Percentiles rank a stretch among this genome's conserved stretches.
phyloP scores from a whole-genome alignment of 2,113 vertebrate genomes.

The Lepus europaeus region DNA sequence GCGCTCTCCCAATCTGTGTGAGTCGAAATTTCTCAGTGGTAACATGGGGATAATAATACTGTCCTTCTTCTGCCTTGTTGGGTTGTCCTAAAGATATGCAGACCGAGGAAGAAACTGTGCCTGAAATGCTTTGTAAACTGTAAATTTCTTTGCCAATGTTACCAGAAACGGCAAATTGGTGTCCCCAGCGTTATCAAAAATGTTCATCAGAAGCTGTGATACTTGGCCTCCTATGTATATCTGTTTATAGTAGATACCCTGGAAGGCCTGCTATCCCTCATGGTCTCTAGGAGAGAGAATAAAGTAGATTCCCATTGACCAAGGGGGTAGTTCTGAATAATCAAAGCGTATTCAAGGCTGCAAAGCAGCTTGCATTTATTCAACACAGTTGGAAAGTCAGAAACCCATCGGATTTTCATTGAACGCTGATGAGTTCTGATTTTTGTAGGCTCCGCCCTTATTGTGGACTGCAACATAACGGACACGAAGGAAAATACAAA shows the following conservation, averaged over 20 bases:
- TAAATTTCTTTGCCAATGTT: background rate
- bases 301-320: background rate
- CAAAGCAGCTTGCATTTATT: background rate
- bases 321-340: background rate
- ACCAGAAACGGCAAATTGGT: background rate
- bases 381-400: background rate
- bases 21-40: background rate
- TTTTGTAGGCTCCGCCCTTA: slow-evolving; percentile 65
- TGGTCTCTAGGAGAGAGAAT: background rate
- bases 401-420: background rate
- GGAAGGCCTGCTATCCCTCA: fast-evolving
- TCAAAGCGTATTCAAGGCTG: background rate
- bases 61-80: background rate
- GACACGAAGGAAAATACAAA: slow-evolving; percentile 71
- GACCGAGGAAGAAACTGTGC: background rate
- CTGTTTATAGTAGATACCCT: background rate
- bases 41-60: no score
- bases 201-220: background rate
- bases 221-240: fast-evolving
- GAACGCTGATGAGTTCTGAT: background rate
- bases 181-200: background rate
- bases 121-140: background rate
- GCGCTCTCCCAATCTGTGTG: background rate
- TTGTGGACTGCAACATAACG: slow-evolving; percentile 76
- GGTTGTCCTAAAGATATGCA: background rate